Evolutionary conservation across 2,888 invertebrate genomes (phyloP), one percentile per base, ranked within the genome.

Genomic region (Thymelicus sylvestris): DNA sequence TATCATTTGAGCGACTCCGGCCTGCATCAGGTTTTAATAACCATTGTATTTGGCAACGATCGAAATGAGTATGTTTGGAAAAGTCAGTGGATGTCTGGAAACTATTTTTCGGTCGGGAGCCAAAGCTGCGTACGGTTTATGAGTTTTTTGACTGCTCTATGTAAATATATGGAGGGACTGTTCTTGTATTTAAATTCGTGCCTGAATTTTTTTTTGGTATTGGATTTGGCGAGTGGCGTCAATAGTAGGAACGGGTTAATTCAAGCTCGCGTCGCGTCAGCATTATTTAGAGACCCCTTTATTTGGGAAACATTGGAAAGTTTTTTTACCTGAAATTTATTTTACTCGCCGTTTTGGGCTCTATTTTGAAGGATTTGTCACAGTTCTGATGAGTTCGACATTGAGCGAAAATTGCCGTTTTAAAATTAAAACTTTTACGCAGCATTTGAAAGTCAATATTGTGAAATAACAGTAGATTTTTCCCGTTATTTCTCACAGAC

Each of bases 11-110:
- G 83, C 80, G 77, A 76, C 78, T 76, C 75, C 72, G 70, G 79
- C 81, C 77, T 80, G 84, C 86, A 87, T 85, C 89, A 83, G 83
- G 88, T 91, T 92, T 92, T 93, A 93, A 93, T 93, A 93, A 92
- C 92, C 93, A 93, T 93, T 93, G 93, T 93, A 93, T 93, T 93
- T 93, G 88, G 91, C 84, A 87, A 82, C 91, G 90, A 93, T 93
- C 90, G 91, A 91, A 93, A 93, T 93, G 91, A 92, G 92, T 86
- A 74, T 76, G 85, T 88, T 88, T 86, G 84, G 83, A 81, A 83
- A 84, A 85, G 82, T 81, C 79, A 77, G 78, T 78, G 81, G 82
- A 85, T 84, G 88, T 89, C 89, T 88, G 89, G 81, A 80, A 86
- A 87, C 87, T 87, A 87, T 85, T 83, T 83, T 82, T 79, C 79